Percentiles rank a stretch among this genome's conserved stretches.
phyloP scores from a whole-genome alignment of 2,113 vertebrate species.

The Phylloscopus whistleri region DNA sequence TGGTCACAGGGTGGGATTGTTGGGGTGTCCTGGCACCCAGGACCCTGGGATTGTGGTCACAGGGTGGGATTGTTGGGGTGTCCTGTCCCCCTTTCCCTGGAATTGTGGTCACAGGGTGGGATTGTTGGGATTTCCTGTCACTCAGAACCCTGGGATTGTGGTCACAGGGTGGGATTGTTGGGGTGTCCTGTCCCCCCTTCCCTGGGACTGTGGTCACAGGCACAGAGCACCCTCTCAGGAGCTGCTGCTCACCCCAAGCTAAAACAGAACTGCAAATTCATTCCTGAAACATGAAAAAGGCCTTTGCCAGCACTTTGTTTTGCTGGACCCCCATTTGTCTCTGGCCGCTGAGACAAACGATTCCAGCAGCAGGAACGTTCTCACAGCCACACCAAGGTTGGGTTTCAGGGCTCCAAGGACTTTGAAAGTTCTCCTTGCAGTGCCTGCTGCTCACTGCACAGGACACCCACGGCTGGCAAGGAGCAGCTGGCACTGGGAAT shows the following conservation, averaged over 20 bases:
- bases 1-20: no score
- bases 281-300: background rate
- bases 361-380: background rate
- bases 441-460: background rate
- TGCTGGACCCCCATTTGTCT: background rate
- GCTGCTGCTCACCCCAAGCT: background rate
- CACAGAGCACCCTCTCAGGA: background rate
- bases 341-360: background rate
- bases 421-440: background rate
- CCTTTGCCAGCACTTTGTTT: background rate
- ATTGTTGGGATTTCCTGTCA: no score
- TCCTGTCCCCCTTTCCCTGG: no score
- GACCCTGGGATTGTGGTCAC: no score
- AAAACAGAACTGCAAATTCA: background rate
- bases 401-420: background rate
- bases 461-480: fast-evolving
- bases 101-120: no score
- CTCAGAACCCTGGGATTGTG: no score
- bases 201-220: no score
- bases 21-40: no score
- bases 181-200: no score
- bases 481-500: background rate
- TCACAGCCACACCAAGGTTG: background rate
- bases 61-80: no score
- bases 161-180: no score